phyloP scores from a whole-genome alignment of 2,797 vertebrate species.

The Florisuga fusca region DNA sequence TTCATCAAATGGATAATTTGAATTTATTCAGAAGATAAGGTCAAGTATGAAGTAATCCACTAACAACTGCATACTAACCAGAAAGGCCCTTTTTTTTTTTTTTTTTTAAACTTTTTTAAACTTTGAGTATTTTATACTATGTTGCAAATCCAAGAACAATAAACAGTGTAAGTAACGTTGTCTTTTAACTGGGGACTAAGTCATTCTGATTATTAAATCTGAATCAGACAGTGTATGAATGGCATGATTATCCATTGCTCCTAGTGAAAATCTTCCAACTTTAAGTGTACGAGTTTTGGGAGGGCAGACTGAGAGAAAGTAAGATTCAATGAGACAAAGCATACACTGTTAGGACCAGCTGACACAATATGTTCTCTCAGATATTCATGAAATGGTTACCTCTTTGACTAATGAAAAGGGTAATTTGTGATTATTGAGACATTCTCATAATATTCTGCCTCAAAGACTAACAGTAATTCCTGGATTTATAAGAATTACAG shows the following conservation, averaged over 20 bases:
- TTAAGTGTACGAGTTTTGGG: slow-evolving; percentile 34
- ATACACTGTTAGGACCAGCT: slow-evolving; percentile 58
- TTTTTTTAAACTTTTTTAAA: neutral
- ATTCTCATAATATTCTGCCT: slow-evolving; percentile 56
- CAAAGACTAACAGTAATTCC: slow-evolving; percentile 42
- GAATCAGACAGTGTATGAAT: slow-evolving; percentile 69
- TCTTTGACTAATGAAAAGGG: slow-evolving; percentile 62
- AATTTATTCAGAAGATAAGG: slow-evolving; percentile 4
- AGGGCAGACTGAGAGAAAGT: slow-evolving; percentile 4
- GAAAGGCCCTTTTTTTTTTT: neutral
- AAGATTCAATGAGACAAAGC: slow-evolving; percentile 64
- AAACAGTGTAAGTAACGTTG: slow-evolving; percentile 36
- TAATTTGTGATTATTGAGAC: slow-evolving; percentile 54
- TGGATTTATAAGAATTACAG: slow-evolving; percentile 32
- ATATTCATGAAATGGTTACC: slow-evolving; percentile 53
- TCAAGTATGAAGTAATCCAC: slow-evolving; percentile 17
- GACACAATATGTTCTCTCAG: slow-evolving; percentile 63
- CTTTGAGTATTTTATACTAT: neutral
- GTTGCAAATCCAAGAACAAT: slow-evolving; percentile 45
- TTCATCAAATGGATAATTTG: neutral
- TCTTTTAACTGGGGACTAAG: slow-evolving; percentile 56
- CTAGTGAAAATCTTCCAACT: neutral
- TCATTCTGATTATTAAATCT: slow-evolving; percentile 62
- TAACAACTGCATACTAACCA: neutral
- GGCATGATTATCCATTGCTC: slow-evolving; percentile 63